These are phyloP conservation scores for Thomomys bottae DNA, from an alignment of 2,113 vertebrate species.

Conservation along the genomic window DNA sequence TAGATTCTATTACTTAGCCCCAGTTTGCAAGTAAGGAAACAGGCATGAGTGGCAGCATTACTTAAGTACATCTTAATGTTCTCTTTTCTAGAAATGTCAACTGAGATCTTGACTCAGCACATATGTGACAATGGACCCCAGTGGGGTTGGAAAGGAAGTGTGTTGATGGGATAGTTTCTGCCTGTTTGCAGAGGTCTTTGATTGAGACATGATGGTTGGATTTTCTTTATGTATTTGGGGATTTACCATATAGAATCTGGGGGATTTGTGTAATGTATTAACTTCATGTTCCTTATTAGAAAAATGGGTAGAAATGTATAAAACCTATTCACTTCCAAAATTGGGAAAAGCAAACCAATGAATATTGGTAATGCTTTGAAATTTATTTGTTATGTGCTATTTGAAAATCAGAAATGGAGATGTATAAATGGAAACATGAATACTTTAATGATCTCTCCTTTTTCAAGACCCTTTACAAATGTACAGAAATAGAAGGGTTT, in stretches of 20 bases:
- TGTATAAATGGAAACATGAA: background rate
- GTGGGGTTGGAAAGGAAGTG: no score
- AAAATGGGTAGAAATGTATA: background rate
- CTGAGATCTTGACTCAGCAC: background rate
- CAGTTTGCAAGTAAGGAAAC: slow-evolving; percentile 15
- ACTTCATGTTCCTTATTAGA: background rate
- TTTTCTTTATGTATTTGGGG: background rate
- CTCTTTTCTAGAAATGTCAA: background rate
- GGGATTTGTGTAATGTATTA: background rate
- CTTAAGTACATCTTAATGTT: background rate
- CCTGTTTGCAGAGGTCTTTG: background rate
- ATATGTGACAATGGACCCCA: background rate
- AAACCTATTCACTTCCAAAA: background rate
- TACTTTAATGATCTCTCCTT: background rate
- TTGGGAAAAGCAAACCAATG: background rate
- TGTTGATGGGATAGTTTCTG: background rate
- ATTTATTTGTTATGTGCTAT: background rate
- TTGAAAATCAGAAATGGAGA: slow-evolving; percentile 25
- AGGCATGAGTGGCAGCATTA: background rate
- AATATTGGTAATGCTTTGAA: background rate
- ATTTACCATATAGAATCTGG: background rate
- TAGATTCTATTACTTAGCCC: background rate
- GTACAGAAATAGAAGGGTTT: background rate
- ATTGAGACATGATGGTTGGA: background rate
- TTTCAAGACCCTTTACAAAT: slow-evolving; percentile 20